Conservation (phyloP, 2,888 invertebrate species). For the Dione juno region DNA sequence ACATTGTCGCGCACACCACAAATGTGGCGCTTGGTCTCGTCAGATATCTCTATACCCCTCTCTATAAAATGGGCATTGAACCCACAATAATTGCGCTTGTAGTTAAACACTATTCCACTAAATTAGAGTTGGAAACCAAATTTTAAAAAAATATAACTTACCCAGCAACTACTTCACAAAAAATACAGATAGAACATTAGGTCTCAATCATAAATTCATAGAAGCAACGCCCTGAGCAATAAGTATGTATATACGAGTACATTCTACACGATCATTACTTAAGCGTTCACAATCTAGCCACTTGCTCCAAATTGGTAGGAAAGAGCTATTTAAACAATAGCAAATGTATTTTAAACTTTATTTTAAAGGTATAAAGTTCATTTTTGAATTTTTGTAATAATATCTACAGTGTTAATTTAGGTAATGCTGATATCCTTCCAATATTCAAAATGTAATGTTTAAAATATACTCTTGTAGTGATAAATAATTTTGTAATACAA, state of each 20-base stretch:
- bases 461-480: neutral
- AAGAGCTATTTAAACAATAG: neutral
- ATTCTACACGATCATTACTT: slow-evolving; percentile 13
- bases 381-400: neutral
- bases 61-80: no score
- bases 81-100: no score
- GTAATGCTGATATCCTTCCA: slow-evolving; percentile 17
- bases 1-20: no score
- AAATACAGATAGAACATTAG: neutral
- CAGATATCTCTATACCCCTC: no score
- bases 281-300: slow-evolving; percentile 6
- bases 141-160: no score
- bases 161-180: no score
- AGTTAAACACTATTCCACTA: no score
- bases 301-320: slow-evolving; percentile 9
- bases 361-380: neutral
- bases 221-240: neutral
- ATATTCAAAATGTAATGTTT: slow-evolving; percentile 4
- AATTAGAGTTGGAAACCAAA: no score
- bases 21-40: no score
- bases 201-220: neutral
- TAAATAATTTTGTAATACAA: slow-evolving; percentile 4
- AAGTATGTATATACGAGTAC: neutral
- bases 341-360: neutral
- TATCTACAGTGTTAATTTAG: slow-evolving; percentile 4